These are phyloP conservation scores for Ophioninae sp. DNA, from an alignment of 2,888 invertebrate species.

Conservation along the genomic window DNA sequence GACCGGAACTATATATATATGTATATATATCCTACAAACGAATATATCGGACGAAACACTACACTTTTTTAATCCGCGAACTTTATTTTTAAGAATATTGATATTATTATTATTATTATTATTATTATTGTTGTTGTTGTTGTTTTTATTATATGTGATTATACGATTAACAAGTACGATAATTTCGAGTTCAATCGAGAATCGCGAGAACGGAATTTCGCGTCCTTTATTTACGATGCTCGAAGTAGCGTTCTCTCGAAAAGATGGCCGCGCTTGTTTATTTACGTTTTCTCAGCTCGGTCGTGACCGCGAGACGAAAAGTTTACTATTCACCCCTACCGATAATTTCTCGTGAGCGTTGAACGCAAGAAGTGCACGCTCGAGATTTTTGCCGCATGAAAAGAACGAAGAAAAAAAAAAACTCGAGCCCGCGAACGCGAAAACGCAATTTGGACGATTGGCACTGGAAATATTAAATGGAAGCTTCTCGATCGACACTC, in stretches of 20 bases:
- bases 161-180: neutral
- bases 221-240: conserved; percentile 2
- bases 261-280: conserved; percentile 26
- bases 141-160: neutral
- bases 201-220: neutral
- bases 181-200: neutral
- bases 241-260: neutral
- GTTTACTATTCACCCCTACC: neutral
- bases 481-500: neutral
- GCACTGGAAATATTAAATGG: neutral
- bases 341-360: neutral
- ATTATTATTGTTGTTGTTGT: conserved; percentile 2
- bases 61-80: conserved; percentile 24
- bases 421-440: neutral
- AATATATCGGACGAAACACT: conserved; percentile 27
- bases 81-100: neutral
- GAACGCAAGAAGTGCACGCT: neutral
- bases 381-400: neutral
- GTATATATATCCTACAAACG: conserved; percentile 1
- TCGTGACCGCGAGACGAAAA: neutral
- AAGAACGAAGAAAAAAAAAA: neutral
- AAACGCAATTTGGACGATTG: neutral
- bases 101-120: conserved; percentile 4
- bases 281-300: conserved; percentile 26
- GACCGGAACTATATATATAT: neutral